Evolutionary conservation across 2,797 vertebrate species (phyloP), one percentile per base, ranked within the genome.

Genomic region (Helicolenus hilgendorfi): DNA sequence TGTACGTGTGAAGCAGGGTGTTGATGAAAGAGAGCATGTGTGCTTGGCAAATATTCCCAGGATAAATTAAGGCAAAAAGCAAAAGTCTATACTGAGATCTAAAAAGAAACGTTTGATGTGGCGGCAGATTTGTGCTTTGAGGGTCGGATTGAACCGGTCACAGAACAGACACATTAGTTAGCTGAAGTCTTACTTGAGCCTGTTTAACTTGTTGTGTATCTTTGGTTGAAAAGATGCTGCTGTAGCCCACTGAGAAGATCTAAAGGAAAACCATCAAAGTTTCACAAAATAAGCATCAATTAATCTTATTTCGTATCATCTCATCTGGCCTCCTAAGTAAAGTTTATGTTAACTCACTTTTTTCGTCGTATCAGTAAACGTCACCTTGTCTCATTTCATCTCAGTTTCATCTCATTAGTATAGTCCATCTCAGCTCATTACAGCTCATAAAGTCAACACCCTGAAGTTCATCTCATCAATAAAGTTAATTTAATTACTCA

Each of bases 1-100:
- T 95, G 92, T 90, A 84, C 33, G 84, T 91, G 92, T 89, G 88
- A 92, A 90, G 86, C 63, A 69, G 84, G 79, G 86, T 79, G 85
- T 92, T 86, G 89, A 95, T 94, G 88, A 95, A 95, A 95, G 93
- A 87, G 76, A 84, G 91, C 73, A 79, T 95, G 91, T 96, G 95
- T 94, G 87, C 89, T 88, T 89, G 91, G 94, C 91, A 96, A 96
- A 96, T 92, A 95, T 87, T 87, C 90, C 91, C 73, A 75, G 90
- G 92, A 94, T 95, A 94, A 95, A 94, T 93, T 77, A 88, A 91
- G 93, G 75, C 67, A 78, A 90, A 94, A 89, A 84, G 88, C 76
- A 91, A 77, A 83, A 81, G 84, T 79, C 91, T 89, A 84, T 81
- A 84, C 88, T 65, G 84, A 88, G 87, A 89, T 78, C 86, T 86